Evolutionary conservation across 2,113 vertebrate genomes (phyloP), one percentile per base, ranked within the genome.

Genomic region (Sylvietta virens): DNA sequence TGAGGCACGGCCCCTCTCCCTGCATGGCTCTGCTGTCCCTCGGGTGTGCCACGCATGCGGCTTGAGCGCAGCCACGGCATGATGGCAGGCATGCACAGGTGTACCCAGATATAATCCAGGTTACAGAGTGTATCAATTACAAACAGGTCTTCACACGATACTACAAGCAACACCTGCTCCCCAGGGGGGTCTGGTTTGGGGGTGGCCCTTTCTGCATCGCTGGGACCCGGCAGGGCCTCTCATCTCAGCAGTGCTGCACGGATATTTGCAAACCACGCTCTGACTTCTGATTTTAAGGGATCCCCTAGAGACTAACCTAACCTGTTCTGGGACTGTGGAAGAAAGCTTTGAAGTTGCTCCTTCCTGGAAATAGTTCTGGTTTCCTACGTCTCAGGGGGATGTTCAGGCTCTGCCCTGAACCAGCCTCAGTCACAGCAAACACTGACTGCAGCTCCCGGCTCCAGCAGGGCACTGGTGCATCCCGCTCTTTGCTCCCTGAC

Each of bases 281-380:
- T 76, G 95, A 62, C 15, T 92, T 92, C 37, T 89, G 60, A 33
- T 85, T 91, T 79, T 33, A 73, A 87, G 84, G 71, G 24, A 69
- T 79, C 33, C 85, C 88, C 81, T 45, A 18, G 78, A 95, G 90
- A 92, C 82, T 54, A 53, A 82, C 28, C 16, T 8, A 72, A 95
- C 87, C 90, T 90, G 93, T 85, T 69, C 66, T 40, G 74, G 90
- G 74, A 15, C 33, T 23, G 39, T 3, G 40, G 61, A 90, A 83
- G 81, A 73, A 77, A 92, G 82, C 94, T 95, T 92, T 94, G 93
- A 93, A 88, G 92, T 60, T 73, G 85, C 56, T 78, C 24, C 82
- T 95, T 91, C 87, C 93, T 86, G 95, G 90, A 96, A 97, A 47
- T 40, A 51, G 50, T 81, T 70, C 76, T 83, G 70, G 30, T 74